These are phyloP conservation scores for Vireo griseus DNA, from an alignment of 2,797 vertebrate genomes.

Conservation along the genomic window DNA sequence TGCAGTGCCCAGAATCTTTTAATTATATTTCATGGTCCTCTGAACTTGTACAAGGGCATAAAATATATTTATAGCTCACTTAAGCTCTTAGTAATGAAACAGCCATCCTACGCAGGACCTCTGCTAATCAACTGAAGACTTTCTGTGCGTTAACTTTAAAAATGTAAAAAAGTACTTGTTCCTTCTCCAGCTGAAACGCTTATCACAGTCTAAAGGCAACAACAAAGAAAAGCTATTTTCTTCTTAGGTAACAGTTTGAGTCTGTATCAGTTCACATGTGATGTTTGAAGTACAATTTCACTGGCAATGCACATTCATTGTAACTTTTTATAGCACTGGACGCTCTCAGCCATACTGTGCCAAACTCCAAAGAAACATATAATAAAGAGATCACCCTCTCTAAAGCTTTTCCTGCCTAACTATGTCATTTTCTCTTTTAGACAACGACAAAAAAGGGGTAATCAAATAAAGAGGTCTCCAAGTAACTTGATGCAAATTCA, in stretches of 20 bases:
- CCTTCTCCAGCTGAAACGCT: background rate
- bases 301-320: background rate
- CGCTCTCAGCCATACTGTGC: background rate
- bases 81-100: conserved; percentile 54
- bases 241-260: background rate
- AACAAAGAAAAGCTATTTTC: background rate
- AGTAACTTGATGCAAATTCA: background rate
- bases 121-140: conserved; percentile 45
- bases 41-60: conserved; percentile 50
- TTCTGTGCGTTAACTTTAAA: conserved; percentile 17
- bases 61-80: conserved; percentile 64
- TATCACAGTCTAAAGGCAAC: background rate
- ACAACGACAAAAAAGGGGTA: background rate
- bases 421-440: background rate
- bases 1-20: conserved; percentile 30
- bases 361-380: background rate
- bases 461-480: background rate
- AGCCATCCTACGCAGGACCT: conserved; percentile 13
- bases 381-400: background rate
- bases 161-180: background rate
- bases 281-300: background rate
- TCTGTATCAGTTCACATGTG: conserved; percentile 8
- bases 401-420: background rate
- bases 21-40: conserved; percentile 59
- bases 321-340: background rate